phyloP scores from a whole-genome alignment of 2,113 vertebrate species.

The Casuarius casuarius region DNA sequence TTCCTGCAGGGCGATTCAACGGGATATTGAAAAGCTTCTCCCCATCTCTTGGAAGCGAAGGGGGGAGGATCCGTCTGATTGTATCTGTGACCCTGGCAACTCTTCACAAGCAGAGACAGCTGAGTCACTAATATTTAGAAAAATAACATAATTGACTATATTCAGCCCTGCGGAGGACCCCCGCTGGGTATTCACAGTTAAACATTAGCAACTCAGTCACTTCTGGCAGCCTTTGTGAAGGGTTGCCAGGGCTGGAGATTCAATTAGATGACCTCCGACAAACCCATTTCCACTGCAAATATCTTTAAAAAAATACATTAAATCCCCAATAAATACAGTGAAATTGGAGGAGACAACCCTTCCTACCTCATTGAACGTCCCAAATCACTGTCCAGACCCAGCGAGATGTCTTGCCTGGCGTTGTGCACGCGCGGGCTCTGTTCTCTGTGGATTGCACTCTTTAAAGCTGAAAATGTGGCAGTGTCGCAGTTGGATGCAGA shows the following conservation, averaged over 20 bases:
- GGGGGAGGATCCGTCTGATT: constrained; percentile 53
- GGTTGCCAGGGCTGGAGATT: constrained; percentile 59
- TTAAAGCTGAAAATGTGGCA: constrained; percentile 35
- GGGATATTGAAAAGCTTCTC: neutral
- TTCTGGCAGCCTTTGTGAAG: constrained; percentile 72
- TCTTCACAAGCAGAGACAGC: constrained; percentile 74
- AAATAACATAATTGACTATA: constrained; percentile 76
- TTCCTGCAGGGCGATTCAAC: neutral
- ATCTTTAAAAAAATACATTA: constrained; percentile 14
- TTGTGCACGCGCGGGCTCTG: neutral
- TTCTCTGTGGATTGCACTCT: neutral
- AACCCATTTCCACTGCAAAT: constrained; percentile 58
- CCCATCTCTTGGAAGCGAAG: neutral
- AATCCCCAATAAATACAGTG: constrained; percentile 51
- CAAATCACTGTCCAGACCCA: constrained; percentile 3
- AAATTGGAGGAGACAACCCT: constrained; percentile 67
- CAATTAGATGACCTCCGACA: constrained; percentile 69
- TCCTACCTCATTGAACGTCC: constrained; percentile 49
- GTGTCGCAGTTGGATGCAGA: constrained; percentile 19
- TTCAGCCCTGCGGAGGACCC: constrained; percentile 65
- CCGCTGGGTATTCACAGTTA: constrained; percentile 72
- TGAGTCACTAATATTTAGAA: constrained; percentile 80
- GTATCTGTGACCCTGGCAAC: constrained; percentile 72
- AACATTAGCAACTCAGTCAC: constrained; percentile 70
- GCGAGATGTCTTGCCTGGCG: neutral